Base-by-base conservation (phyloP, 2,113 vertebrate genomes). In the Elephantulus edwardii region DNA sequence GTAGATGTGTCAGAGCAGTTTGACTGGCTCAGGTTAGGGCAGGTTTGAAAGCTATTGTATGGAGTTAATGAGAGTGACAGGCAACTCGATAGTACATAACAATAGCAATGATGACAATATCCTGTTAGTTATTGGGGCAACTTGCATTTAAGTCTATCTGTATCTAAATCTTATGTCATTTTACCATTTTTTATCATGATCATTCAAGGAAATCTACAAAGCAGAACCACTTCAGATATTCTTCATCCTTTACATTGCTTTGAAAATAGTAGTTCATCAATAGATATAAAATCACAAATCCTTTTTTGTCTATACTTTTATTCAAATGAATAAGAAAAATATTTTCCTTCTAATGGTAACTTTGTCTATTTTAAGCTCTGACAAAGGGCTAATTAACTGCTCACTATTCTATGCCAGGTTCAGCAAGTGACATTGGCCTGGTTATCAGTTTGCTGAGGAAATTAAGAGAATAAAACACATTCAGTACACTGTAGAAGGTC, bases 401-500 rank as follows among this genome's bases (percentile, higher is more conserved):
- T 92, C 54, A 70, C 92, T 89, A 93, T 83, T 81, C 35, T 71
- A 38, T 17, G 58, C 19, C 60, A 35, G 58, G 40, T 88, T 91
- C 91, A 70, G 52, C 40, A 56, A 95, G 70, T 90, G 60, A 96
- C 90, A 95, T 17, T 66, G 95, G 71, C 89, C 50, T 70, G 33
- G 91, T 93, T 95, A 95, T 95, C 84, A 92, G 60, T 85, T 96
- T 44, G 52, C 87, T 93, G 54, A 83, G 86, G 96, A 96, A 97
- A 97, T 97, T 96, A 96, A 96, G 95, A 93, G 89, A 95, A 95
- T 44, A 97, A 94, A 95, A 96, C 91, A 84, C 86, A 94, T 93
- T 96, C 93, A 87, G 70, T 92, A 70, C 81, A 89, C 54, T 48
- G 66, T 82, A 97, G 96, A 98, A 98, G 95, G 97, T 98, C 97